Base-by-base conservation (phyloP, 2,888 invertebrate species). In the Sialis lutaria region DNA sequence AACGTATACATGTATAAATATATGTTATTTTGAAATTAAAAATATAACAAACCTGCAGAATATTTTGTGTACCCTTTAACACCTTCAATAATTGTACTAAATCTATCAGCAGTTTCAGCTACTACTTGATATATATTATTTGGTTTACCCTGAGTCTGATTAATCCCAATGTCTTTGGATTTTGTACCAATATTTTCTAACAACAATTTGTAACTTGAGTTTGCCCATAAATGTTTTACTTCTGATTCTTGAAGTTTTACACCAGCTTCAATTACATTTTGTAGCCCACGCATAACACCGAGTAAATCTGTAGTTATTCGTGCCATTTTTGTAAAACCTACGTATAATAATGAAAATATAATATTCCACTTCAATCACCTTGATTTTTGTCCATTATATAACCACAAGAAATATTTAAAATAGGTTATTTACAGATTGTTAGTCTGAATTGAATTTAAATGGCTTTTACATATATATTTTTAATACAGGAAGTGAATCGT, bases 61-160 rank as follows among this genome's bases (percentile, higher is more conserved):
- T 65, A 58, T 51, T 62, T 61, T 13, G 72, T 56, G 55, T 80
- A 81, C 52, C 79, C 74, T 52, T 69, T 70, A 41, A 88, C 60
- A 32, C 89, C 87, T 55, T 78, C 75, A 40, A 75, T 70, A 13
- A 89, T 81, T 42, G 84, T 79, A 53, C 72, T 68, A 5, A 79
- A 68, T 55, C 83, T 70, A 55, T 82, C 79, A 3, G 74, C 55
- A 5, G 70, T 63, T 56, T 81, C 80, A 51, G 64, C 67, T 1
- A 79, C 52, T 22, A 73, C 68, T 42, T 64, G 59, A 45, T 60
- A 58, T 9, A 74, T 37, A 5, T 56, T 50, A 41, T 40, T 45
- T 40, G 45, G 50, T 32, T 47, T 48, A 32, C 48, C 22, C 46
- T 49, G 50, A 47, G 48, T 54, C 30, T 5, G 8, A 31, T 57